Conservation (phyloP, 1,140 invertebrate genomes). For the Solen grandis region DNA sequence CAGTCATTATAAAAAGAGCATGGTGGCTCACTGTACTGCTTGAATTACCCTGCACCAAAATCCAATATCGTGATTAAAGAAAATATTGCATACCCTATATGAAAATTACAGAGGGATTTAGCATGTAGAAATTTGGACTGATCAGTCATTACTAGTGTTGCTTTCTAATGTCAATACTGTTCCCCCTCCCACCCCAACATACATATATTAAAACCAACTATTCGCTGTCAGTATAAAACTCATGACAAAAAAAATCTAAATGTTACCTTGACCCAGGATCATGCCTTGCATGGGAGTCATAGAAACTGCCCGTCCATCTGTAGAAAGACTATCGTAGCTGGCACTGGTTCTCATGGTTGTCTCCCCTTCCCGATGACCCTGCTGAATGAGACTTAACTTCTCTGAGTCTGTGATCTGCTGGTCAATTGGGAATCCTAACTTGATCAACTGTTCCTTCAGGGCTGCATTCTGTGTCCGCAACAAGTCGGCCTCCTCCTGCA, state of each 20-base stretch:
- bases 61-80: no score
- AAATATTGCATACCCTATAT: no score
- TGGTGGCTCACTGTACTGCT: no score
- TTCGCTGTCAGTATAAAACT: no score
- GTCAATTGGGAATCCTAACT: conserved; percentile 77
- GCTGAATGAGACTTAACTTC: conserved; percentile 74
- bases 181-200: no score
- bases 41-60: no score
- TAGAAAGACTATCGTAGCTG: conserved; percentile 75
- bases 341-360: conserved; percentile 64
- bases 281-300: conserved; percentile 37
- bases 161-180: no score
- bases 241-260: not conserved
- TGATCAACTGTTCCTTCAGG: conserved; percentile 74
- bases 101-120: no score
- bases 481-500: conserved; percentile 74
- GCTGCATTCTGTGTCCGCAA: conserved; percentile 76
- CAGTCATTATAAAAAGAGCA: no score
- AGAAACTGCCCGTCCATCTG: conserved; percentile 58
- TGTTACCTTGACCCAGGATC: conserved; percentile 31
- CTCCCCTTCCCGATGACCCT: conserved; percentile 54
- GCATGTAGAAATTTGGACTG: no score
- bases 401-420: conserved; percentile 78
- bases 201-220: no score
- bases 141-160: no score